Evolutionary conservation across 2,797 vertebrate genomes (phyloP), one percentile per base, ranked within the genome.

Genomic region (Microctenopoma steveboyesi): DNA sequence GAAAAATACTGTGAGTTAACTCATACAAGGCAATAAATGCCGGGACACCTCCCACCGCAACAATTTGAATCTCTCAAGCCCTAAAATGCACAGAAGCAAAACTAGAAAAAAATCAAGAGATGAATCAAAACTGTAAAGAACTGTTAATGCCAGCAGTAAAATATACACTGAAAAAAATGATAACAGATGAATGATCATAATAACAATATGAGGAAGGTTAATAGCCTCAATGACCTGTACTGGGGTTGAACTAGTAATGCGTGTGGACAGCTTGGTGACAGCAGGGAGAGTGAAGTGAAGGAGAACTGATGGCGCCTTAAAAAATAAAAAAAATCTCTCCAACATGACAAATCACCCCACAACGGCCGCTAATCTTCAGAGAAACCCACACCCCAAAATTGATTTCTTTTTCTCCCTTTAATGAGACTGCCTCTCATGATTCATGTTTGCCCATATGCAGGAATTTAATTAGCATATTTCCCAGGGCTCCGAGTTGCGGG

Each of bases 361-460:
- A 59, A 65, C 7, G 64, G 57, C 66, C 13, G 74, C 84, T 86
- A 76, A 92, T 90, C 88, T 87, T 86, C 47, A 55, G 69, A 76
- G 80, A 79, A 87, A 74, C 48, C 18, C 54, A 52, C 64, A 69
- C 64, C 82, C 63, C 45, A 83, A 78, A 83, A 92, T 91, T 64
- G 87, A 93, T 93, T 92, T 83, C 74, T 87, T 81, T 85, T 83
- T 72, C 82, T 81, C 43, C 52, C 50, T 75, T 76, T 92, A 91
- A 92, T 90, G 87, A 91, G 83, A 66, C 83, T 89, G 91, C 86
- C 92, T 88, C 78, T 76, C 72, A 72, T 85, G 87, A 93, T 90
- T 91, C 89, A 91, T 91, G 87, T 81, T 74, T 66, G 73, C 61
- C 67, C 58, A 60, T 68, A 76, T 69, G 78, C 61, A 63, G 71